phyloP scores from a whole-genome alignment of 1,140 invertebrate genomes.

The Panagrolaimus sp. region DNA sequence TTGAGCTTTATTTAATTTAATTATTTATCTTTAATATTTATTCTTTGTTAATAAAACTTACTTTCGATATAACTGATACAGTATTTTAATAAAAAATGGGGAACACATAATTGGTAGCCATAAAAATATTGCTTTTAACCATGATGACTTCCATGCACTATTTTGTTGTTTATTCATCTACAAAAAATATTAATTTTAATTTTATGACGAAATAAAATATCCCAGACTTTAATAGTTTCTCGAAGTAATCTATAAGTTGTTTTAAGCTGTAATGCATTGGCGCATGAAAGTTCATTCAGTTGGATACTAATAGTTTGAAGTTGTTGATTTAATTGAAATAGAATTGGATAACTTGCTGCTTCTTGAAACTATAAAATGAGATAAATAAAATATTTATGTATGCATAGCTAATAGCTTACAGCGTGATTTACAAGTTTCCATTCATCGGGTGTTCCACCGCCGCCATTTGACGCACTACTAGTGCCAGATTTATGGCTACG shows the following conservation, averaged over 20 bases:
- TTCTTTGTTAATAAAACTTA: background rate
- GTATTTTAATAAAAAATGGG: background rate
- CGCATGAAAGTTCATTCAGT: background rate
- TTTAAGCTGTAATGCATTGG: slow-evolving; percentile 13
- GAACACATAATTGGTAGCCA: background rate
- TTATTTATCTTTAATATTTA: background rate
- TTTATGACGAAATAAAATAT: background rate
- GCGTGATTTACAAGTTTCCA: slow-evolving; percentile 8
- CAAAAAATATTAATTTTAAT: background rate
- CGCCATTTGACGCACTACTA: background rate
- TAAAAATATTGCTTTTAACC: background rate
- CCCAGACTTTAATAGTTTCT: background rate
- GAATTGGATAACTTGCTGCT: slow-evolving; percentile 3
- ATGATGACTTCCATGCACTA: background rate
- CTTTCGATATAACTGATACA: background rate
- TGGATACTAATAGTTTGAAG: slow-evolving; percentile 2
- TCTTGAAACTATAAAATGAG: slow-evolving; percentile 1
- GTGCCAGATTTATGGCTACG: background rate
- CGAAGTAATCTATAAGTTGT: background rate
- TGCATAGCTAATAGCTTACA: background rate
- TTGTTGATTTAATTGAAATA: slow-evolving; percentile 11
- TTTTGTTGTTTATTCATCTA: background rate
- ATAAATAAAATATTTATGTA: background rate
- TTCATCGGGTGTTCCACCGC: background rate
- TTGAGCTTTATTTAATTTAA: background rate